Conservation (phyloP, 2,888 invertebrate species). For the Andrena camellia region DNA sequence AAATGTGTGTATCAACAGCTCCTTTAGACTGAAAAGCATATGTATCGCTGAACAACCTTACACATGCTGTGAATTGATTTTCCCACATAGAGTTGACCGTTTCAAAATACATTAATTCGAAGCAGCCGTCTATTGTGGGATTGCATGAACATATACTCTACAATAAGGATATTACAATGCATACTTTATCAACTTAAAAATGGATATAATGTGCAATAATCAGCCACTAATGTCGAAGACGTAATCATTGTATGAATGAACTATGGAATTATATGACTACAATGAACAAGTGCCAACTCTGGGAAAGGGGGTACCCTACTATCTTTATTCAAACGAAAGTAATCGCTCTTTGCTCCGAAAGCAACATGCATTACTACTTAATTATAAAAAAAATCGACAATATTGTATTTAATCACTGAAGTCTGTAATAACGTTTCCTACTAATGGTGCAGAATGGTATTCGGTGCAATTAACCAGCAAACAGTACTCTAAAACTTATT, state of each 20-base stretch:
- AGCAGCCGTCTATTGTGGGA: slow-evolving; percentile 44
- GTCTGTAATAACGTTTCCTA: slow-evolving; percentile 1
- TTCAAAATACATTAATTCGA: slow-evolving; percentile 54
- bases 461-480: slow-evolving; percentile 3
- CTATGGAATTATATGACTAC: slow-evolving; percentile 3
- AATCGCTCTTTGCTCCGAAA: not conserved
- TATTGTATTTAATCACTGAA: slow-evolving; percentile 12
- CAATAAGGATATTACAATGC: slow-evolving; percentile 15
- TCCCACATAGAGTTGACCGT: slow-evolving; percentile 68
- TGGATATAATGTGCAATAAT: not conserved
- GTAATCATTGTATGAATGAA: slow-evolving; percentile 12
- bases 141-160: slow-evolving; percentile 31
- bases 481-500: not conserved
- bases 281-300: slow-evolving; percentile 1
- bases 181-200: slow-evolving; percentile 21
- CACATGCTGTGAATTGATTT: slow-evolving; percentile 75
- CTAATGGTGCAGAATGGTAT: slow-evolving; percentile 11
- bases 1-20: slow-evolving; percentile 66
- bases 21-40: slow-evolving; percentile 68
- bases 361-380: slow-evolving; percentile 28
- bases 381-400: not conserved
- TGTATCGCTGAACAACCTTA: slow-evolving; percentile 71
- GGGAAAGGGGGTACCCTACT: not conserved
- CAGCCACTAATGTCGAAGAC: not conserved
- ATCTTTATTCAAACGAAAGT: slow-evolving; percentile 2